Evolutionary conservation across 2,797 vertebrate species (phyloP), one percentile per base, ranked within the genome.

Genomic region (Myotis vivesi): DNA sequence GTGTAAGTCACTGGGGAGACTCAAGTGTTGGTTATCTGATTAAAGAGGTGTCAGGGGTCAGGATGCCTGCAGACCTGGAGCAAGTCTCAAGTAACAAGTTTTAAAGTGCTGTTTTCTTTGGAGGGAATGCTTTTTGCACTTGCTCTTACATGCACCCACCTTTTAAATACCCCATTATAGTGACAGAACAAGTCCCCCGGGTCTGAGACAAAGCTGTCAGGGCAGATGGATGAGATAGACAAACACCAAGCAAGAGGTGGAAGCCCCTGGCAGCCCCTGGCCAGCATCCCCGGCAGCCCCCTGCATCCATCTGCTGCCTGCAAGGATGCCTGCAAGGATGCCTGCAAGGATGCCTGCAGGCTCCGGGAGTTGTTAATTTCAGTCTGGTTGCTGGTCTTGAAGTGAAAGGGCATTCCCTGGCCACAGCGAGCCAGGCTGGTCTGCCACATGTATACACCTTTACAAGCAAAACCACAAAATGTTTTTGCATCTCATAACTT

Each of bases 111-210:
- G 62, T 85, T 96, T 83, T 57, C 75, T 84, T 95, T n/a, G 19
- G 5, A 90, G 49, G 46, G 86, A 38, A 49, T 20, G 68, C 23
- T 87, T 87, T 73, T 72, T 19, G 33, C 57, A 46, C 25, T 89
- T 17, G 12, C 28, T 77, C 33, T 83, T 20, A 53, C 55, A 64
- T 49, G 30, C 0, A 62, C 17, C 66, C 77, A 73, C 85, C 96
- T 72, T 66, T 96, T 93, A 96, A 91, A 75, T 36, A 93, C 57
- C 19, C 55, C 41, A 57, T 94, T 94, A 75, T 94, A 66, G 82
- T 81, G 93, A 86, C 20, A 33, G 30, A 53, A 71, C 38, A n/a
- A 20, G 57, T 59, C 33, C 69, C 5, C 38, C 20, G 25, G 44
- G 68, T 77, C 38, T n/a, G 55, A 66, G 33, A 75, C 3, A 33